Percentiles rank a stretch among this genome's conserved stretches.
phyloP scores from a whole-genome alignment of 1,140 invertebrate species.

The Bombyx mandarina region DNA sequence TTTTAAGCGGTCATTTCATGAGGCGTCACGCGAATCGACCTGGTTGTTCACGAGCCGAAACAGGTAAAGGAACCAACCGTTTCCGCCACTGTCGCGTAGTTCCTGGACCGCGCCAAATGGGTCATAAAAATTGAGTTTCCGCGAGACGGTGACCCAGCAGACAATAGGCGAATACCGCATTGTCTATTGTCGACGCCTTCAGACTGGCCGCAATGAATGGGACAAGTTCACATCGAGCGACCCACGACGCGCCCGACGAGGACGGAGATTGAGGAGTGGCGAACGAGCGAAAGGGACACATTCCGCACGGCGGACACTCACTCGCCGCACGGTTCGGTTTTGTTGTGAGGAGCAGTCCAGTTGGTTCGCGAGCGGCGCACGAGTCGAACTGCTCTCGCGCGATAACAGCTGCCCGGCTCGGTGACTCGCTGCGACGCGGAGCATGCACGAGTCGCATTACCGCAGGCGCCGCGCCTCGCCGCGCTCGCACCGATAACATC shows the following conservation, averaged over 20 bases:
- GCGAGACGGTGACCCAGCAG: conserved; percentile 25
- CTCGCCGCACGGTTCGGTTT: conserved; percentile 51
- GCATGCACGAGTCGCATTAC: conserved; percentile 50
- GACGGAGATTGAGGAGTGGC: conserved; percentile 22
- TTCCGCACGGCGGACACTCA: conserved; percentile 30
- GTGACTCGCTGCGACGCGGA: conserved; percentile 17
- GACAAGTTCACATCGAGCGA: conserved; percentile 47
- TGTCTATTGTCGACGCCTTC: conserved; percentile 39
- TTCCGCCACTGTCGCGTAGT: conserved; percentile 20
- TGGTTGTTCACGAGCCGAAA: neutral
- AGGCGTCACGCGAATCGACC: neutral
- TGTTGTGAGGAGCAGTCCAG: conserved; percentile 44
- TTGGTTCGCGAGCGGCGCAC: conserved; percentile 41
- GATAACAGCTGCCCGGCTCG: conserved; percentile 8
- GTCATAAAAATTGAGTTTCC: conserved; percentile 27
- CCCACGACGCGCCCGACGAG: conserved; percentile 27
- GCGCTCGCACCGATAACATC: conserved; percentile 55
- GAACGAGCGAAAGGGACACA: conserved; percentile 15
- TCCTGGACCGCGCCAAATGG: conserved; percentile 21
- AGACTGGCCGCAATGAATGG: conserved; percentile 45
- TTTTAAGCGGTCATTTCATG: too few species aligned
- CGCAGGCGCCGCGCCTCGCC: conserved; percentile 45
- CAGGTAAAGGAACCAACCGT: conserved; percentile 19
- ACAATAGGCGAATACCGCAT: conserved; percentile 35
- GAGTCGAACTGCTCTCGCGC: conserved; percentile 27